Conservation (phyloP, 2,888 invertebrate genomes). For the Mythimna albipuncta region DNA sequence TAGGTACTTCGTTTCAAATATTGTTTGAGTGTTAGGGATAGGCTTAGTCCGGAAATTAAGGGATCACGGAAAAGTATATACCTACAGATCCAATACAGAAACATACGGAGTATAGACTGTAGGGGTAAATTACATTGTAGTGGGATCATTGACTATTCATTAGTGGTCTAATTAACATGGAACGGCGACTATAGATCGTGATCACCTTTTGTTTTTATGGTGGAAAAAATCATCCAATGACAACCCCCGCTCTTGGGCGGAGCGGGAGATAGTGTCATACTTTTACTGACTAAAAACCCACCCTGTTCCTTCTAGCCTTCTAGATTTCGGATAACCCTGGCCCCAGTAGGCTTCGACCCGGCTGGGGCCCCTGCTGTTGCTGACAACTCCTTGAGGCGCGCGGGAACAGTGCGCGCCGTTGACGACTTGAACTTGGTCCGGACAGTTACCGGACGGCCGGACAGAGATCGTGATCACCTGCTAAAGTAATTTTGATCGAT, state of each 20-base stretch:
- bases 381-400: too few species aligned
- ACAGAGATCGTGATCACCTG: slow-evolving; percentile 42
- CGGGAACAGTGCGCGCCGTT: too few species aligned
- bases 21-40: slow-evolving; percentile 32
- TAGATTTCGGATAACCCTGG: too few species aligned
- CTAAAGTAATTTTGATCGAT: slow-evolving; percentile 50
- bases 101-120: slow-evolving; percentile 6
- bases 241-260: too few species aligned
- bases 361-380: too few species aligned
- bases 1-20: slow-evolving; percentile 18
- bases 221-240: too few species aligned
- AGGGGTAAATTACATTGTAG: slow-evolving; percentile 29
- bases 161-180: slow-evolving; percentile 51
- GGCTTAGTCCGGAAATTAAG: slow-evolving; percentile 49
- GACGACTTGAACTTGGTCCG: too few species aligned
- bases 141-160: slow-evolving; percentile 46
- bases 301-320: too few species aligned
- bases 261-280: too few species aligned
- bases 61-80: slow-evolving; percentile 33
- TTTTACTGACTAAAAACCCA: too few species aligned
- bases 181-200: slow-evolving; percentile 47
- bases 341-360: too few species aligned
- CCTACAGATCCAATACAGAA: slow-evolving; percentile 10
- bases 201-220: slow-evolving; percentile 26
- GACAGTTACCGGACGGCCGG: too few species aligned